Evolutionary conservation across 1,140 invertebrate genomes (phyloP).

Genomic region (Drosophila asahinai): DNA sequence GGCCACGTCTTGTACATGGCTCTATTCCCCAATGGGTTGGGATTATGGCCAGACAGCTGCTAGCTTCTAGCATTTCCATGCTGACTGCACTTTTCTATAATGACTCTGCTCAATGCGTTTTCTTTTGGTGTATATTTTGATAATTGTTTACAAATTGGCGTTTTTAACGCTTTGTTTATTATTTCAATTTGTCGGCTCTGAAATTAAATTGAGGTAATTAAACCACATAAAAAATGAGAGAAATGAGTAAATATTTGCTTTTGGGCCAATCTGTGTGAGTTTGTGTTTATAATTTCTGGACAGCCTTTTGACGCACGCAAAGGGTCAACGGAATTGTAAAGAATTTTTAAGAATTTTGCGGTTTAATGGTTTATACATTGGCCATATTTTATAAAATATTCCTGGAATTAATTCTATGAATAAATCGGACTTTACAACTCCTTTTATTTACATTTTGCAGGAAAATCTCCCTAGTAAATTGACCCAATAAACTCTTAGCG

Average conservation of each 20-base stretch:
- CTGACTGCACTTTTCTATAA: constrained; percentile 58
- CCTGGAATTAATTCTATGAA: neutral
- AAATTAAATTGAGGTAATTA: constrained; percentile 72
- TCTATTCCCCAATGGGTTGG: constrained; percentile 19
- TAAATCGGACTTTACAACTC: neutral
- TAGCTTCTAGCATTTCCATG: constrained; percentile 31
- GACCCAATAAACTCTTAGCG: constrained; percentile 22
- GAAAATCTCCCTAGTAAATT: neutral
- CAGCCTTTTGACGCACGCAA: constrained; percentile 47
- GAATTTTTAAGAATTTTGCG: constrained; percentile 1
- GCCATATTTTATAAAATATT: too few species aligned
- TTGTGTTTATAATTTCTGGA: constrained; percentile 34
- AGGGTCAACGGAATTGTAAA: constrained; percentile 40
- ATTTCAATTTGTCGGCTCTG: constrained; percentile 53
- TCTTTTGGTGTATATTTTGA: constrained; percentile 28
- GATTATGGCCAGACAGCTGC: constrained; percentile 62
- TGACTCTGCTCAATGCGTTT: constrained; percentile 50
- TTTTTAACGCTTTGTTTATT: constrained; percentile 72
- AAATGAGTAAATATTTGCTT: constrained; percentile 62
- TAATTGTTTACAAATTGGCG: constrained; percentile 68
- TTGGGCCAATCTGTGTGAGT: constrained; percentile 1
- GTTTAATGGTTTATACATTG: neutral
- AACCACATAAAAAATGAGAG: constrained; percentile 35
- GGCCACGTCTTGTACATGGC: constrained; percentile 30
- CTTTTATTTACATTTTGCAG: too few species aligned